These are phyloP conservation scores for Phymanthus crucifer DNA, from an alignment of 92 coral and sea anemone species.

Conservation along the genomic window DNA sequence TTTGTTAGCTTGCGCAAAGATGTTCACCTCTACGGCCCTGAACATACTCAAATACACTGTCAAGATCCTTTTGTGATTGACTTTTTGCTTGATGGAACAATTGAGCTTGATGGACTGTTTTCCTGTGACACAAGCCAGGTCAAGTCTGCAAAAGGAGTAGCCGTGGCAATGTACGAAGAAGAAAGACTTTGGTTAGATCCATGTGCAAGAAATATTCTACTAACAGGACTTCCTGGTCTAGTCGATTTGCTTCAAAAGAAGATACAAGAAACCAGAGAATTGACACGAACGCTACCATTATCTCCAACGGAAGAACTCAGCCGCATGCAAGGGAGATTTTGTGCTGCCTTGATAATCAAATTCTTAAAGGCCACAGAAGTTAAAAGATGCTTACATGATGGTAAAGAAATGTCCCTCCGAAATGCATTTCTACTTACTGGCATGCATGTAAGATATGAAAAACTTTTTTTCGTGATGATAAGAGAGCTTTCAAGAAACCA, in stretches of 20 bases:
- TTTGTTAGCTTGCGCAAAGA: not conserved
- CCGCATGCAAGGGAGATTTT: not conserved
- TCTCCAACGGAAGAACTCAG: slow-evolving; percentile 9
- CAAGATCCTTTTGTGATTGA: not conserved
- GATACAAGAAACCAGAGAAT: not conserved
- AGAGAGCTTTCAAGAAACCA: slow-evolving; percentile 1
- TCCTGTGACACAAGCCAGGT: slow-evolving; percentile 3
- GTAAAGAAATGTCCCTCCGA: not conserved
- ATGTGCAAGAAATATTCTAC: not conserved
- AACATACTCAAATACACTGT: slow-evolving; percentile 1
- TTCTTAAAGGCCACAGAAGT: not conserved
- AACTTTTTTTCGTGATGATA: slow-evolving; percentile 3
- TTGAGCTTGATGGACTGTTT: not conserved
- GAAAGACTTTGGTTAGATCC: not conserved
- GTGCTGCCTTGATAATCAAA: not conserved
- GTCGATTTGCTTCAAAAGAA: not conserved
- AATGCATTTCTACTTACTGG: not conserved
- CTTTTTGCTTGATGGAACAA: not conserved
- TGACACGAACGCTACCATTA: not conserved
- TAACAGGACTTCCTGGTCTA: not conserved
- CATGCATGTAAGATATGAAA: not conserved
- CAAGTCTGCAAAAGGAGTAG: slow-evolving; percentile 4
- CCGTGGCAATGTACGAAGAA: not conserved
- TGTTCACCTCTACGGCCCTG: slow-evolving; percentile 11
- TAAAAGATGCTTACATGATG: not conserved